Conservation (phyloP, 2,113 vertebrate species). For the Thymallus thymallus region DNA sequence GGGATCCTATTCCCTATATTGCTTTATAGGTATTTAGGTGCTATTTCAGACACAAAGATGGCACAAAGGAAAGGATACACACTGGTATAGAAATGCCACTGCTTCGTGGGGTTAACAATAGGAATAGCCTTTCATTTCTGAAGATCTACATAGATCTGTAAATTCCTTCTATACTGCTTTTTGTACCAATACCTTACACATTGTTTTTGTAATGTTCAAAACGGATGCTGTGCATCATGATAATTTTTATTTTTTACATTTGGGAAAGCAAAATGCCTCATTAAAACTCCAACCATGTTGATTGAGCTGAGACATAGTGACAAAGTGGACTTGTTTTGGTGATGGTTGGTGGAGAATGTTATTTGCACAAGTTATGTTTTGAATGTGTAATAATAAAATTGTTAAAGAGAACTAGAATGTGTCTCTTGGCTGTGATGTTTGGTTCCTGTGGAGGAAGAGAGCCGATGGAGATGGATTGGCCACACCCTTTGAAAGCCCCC, state of each 20-base stretch:
- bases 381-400: conserved; percentile 41
- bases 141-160: neutral
- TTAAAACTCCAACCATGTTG: conserved; percentile 42
- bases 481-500: neutral
- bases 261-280: conserved; percentile 10
- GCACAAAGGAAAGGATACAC: neutral
- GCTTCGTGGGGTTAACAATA: conserved; percentile 8
- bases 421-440: neutral
- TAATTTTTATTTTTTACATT: conserved; percentile 36
- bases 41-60: neutral
- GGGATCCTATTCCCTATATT: neutral
- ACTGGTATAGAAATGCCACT: neutral
- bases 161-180: neutral
- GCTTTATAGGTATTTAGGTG: too few species aligned
- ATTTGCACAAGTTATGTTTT: conserved; percentile 56
- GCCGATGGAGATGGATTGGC: neutral
- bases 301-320: conserved; percentile 36
- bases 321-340: conserved; percentile 20
- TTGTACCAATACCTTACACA: conserved; percentile 26
- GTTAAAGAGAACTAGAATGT: neutral
- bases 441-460: neutral
- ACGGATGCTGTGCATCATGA: conserved; percentile 72
- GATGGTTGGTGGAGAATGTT: conserved; percentile 38
- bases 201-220: conserved; percentile 58
- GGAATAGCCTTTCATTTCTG: neutral